Percentiles rank a stretch among this genome's conserved stretches.
These are phyloP conservation scores for Zygogramma bicolorata DNA, from an alignment of 2,888 invertebrate genomes.

Conservation along the genomic window DNA sequence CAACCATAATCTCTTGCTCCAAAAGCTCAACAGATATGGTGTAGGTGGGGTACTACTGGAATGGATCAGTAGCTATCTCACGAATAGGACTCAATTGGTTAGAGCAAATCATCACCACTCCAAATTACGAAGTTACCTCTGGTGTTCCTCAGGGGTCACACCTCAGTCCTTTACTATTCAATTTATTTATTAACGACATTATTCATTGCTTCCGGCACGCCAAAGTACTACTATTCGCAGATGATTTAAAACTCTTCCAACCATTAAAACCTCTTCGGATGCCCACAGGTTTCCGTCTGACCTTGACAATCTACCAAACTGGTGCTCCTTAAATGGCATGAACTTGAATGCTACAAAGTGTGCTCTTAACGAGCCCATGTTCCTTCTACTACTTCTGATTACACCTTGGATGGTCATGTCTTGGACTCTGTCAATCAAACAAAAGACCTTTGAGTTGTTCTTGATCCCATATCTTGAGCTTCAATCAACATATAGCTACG, in stretches of 20 bases:
- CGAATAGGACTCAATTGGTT: not conserved
- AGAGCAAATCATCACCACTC: conserved; percentile 10
- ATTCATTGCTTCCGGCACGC: not conserved
- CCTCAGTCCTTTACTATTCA: no score
- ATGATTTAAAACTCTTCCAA: conserved; percentile 9
- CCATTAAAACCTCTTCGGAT: no score
- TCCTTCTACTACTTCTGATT: not conserved
- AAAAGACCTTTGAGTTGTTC: not conserved
- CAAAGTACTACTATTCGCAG: conserved; percentile 12
- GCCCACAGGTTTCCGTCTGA: no score
- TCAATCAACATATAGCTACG: no score
- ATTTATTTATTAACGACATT: no score
- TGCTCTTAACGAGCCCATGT: not conserved
- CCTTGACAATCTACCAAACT: no score
- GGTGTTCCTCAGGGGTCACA: no score
- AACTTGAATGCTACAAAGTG: not conserved
- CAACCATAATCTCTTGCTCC: no score
- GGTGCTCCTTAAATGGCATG: no score
- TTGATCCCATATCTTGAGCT: conserved; percentile 1
- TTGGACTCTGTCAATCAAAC: not conserved
- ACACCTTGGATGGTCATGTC: conserved; percentile 1
- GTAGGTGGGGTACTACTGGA: conserved; percentile 4
- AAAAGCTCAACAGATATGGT: conserved; percentile 1
- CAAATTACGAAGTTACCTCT: no score
- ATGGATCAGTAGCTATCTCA: conserved; percentile 14